These are phyloP conservation scores for Phacellophora camtschatica DNA, from an alignment of 30 jellyfish, hydroid and myxozoan genomes.

Conservation along the genomic window DNA sequence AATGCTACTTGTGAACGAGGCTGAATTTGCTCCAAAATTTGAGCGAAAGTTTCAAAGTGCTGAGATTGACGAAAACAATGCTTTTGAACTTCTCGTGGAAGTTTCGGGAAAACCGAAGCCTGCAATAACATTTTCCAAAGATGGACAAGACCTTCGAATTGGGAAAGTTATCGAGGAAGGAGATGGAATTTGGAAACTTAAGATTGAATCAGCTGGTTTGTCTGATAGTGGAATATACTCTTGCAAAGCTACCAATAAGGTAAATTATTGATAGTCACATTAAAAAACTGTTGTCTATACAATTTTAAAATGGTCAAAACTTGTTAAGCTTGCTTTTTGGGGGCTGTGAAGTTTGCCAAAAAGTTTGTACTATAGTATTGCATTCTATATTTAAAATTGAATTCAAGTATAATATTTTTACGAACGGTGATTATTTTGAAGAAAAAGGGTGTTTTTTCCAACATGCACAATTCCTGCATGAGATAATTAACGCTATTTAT, in stretches of 20 bases:
- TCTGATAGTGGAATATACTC: slow-evolving; percentile 73
- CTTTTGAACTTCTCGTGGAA: slow-evolving; percentile 31
- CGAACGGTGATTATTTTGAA: too few relatives aligned
- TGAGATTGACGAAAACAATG: slow-evolving; percentile 56
- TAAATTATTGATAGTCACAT: too few relatives aligned
- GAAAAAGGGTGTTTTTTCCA: too few relatives aligned
- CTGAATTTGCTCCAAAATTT: slow-evolving; percentile 61
- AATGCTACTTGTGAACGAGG: slow-evolving; percentile 46
- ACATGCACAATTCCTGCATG: too few relatives aligned
- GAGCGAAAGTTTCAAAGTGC: slow-evolving; percentile 37
- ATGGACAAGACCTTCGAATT: slow-evolving; percentile 67
- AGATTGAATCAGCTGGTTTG: slow-evolving; percentile 10
- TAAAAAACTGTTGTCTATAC: too few relatives aligned
- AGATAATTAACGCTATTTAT: too few relatives aligned
- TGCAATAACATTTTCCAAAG: slow-evolving; percentile 63
- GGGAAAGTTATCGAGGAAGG: slow-evolving; percentile 30
- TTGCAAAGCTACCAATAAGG: slow-evolving; percentile 65
- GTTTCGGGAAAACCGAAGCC: slow-evolving; percentile 84
- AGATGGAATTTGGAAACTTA: slow-evolving; percentile 44
- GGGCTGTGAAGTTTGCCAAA: too few relatives aligned
- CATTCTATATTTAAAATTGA: too few relatives aligned
- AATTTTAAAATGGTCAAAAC: too few relatives aligned
- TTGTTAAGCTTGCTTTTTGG: too few relatives aligned
- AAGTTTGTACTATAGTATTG: too few relatives aligned
- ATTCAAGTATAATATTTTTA: too few relatives aligned